A percentile compares a stretch with the other conserved stretches of the same genome.
Evolutionary conservation across 2,113 vertebrate genomes (phyloP).

Genomic region (Seriola quinqueradiata): DNA sequence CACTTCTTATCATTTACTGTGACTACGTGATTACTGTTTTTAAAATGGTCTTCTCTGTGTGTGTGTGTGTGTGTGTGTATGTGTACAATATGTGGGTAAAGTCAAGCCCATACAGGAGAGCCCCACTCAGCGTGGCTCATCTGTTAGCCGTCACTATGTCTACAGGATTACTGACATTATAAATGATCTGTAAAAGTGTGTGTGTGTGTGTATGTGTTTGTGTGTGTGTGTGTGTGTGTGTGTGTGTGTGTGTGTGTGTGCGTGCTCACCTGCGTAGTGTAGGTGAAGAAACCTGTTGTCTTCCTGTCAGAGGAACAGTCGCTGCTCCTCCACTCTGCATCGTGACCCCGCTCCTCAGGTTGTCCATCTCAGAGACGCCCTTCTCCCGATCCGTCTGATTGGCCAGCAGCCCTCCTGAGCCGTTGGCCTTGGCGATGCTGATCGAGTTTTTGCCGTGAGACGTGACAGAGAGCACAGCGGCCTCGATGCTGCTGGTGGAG

Average conservation of each 20-base stretch:
- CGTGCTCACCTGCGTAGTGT: conserved; percentile 92
- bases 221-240: neutral
- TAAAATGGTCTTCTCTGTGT: conserved; percentile 17
- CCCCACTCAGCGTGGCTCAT: conserved; percentile 40
- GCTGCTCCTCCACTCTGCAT: conserved; percentile 85
- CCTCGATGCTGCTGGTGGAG: conserved; percentile 98
- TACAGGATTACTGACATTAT: conserved; percentile 19
- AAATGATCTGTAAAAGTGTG: neutral
- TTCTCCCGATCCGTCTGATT: conserved; percentile 99
- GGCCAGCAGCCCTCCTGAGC: conserved; percentile 83
- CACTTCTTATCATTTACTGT: conserved; percentile 51
- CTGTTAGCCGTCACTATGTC: conserved; percentile 16
- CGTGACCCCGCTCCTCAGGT: conserved; percentile 86
- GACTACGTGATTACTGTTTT: conserved; percentile 50
- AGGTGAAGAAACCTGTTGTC: conserved; percentile 96
- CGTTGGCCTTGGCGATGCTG: conserved; percentile 85
- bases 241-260: conserved; percentile 1
- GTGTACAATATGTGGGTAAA: conserved; percentile 13
- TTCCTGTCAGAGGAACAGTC: conserved; percentile 84
- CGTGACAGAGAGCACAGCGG: conserved; percentile 78
- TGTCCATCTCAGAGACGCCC: conserved; percentile 91
- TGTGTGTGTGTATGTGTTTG: neutral
- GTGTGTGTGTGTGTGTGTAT: conserved; percentile 21
- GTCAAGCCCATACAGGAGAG: conserved; percentile 56
- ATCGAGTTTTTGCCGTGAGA: conserved; percentile 84